Evolutionary conservation across 2,113 vertebrate genomes (phyloP), one percentile per base, ranked within the genome.

Genomic region (Ceratotherium simum): DNA sequence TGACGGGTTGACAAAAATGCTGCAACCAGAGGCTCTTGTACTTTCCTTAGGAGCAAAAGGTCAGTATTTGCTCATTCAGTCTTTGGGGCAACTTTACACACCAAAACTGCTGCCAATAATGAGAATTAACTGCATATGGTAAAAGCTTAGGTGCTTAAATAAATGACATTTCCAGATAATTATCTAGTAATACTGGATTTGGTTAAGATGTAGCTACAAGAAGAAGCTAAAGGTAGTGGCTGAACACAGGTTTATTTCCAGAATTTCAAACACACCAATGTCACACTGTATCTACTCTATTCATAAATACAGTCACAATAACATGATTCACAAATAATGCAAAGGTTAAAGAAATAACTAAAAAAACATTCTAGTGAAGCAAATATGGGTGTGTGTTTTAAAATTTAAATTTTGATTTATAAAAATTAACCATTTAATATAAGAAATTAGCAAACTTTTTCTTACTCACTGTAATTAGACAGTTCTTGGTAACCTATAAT

Each of bases 361-460:
- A 75, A 76, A 76, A 31, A 64, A 48, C 16, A 64, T n/a, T 51
- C 62, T 58, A 93, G 62, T 51, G 10, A 91, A 91, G 39, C 42
- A 65, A 73, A 33, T 42, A 62, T n/a, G 23, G 7, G 2, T 33
- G 6, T 42, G 51, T 31, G 8, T 56, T 90, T 97, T 90, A 64
- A 92, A 81, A 39, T 36, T 65, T 80, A 58, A 54, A 65, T 29
- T 29, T 56, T 31, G 20, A 86, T 39, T 90, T 62, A 70, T 42
- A 78, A 18, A 86, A 87, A 81, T 64, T 14, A 94, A 92, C 12
- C 51, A 85, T n/a, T 91, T 64, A 73, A 80, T 65, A 56, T 70
- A 36, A 70, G 48, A 89, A 75, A 62, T 96, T 60, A 54, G 54
- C 31, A 60, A 95, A 51, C 5, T 31, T 83, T 81, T 2, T 85